phyloP scores from a whole-genome alignment of 2,113 vertebrate species.

The Recurvirostra avosetta region DNA sequence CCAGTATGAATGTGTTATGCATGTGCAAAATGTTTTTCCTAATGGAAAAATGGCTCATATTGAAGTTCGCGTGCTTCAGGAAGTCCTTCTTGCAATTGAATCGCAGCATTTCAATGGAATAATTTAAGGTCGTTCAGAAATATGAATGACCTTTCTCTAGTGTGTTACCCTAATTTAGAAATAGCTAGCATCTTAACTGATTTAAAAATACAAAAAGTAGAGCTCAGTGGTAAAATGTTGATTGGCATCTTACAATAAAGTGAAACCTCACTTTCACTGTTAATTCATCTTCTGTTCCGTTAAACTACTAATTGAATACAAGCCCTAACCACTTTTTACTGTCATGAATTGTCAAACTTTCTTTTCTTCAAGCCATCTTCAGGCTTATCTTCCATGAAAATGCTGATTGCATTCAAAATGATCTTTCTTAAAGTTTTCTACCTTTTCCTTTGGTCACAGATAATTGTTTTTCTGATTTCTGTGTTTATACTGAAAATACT shows the following conservation, averaged over 20 bases:
- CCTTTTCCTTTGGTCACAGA: neutral
- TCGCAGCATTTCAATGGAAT: neutral
- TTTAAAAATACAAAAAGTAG: neutral
- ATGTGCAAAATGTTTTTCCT: neutral
- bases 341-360: neutral
- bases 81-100: neutral
- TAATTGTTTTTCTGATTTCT: neutral
- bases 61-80: neutral
- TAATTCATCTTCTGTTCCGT: neutral
- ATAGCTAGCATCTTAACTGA: neutral
- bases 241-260: neutral
- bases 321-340: neutral
- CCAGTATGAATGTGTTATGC: neutral
- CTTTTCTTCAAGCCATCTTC: neutral
- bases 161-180: neutral
- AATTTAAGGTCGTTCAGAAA: neutral
- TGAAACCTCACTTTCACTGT: neutral
- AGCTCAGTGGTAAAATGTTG: neutral
- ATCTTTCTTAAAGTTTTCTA: neutral
- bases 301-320: neutral
- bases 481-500: neutral
- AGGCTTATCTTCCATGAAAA: conserved; percentile 5
- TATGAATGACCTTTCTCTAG: neutral
- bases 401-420: neutral
- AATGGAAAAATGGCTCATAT: fast-evolving